Base-by-base conservation (phyloP, 2,888 invertebrate genomes). In the Malacosoma neustria region DNA sequence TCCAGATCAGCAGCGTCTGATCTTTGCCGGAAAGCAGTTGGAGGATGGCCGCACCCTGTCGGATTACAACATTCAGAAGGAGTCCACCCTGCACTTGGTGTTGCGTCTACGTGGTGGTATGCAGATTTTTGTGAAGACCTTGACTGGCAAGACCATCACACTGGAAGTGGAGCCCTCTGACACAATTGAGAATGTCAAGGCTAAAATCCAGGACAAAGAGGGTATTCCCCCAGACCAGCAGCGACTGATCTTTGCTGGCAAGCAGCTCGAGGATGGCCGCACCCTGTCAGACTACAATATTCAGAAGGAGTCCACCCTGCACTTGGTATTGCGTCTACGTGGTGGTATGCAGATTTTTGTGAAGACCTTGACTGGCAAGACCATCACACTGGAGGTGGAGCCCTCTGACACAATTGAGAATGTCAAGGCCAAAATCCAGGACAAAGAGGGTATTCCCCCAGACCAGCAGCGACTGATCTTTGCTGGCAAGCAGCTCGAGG, bases 1-100 rank as follows among this genome's bases (percentile, higher is more conserved):
- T 45, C 90, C 90, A 67, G 92, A 92, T 71, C 92, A 93, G 68
- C 93, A 93, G 69, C 46, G 59, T 22, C 36, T 57, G 13, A 60
- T 60, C 41, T 60, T 60, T 33, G 60, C 60, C 22, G 61, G 61
- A 0, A 61, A 61, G 34, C 61, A 59, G n/a, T 30, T 61, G 1
- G 58, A 36, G 46, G 59, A 45, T 38, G 57, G 60, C 6, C 51
- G 58, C 5, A 60, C 60, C 1, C 45, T 60, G 0, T 58, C 58
- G 0, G 60, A 60, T 33, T 60, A 60, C 39, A 59, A 59, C 13
- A 59, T 59, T 15, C 59, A 59, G 31, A 59, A 60, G 29, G 60
- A 60, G 11, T 57, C 61, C 0, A 61, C 61, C 0, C 47, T 61
- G 1, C 61, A 61, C 11, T 38, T 61, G 6, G 61, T 61, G 0